A percentile compares a stretch with the other conserved stretches of the same genome.
Conservation (phyloP, 2,113 vertebrate species). For the Athene noctua region DNA sequence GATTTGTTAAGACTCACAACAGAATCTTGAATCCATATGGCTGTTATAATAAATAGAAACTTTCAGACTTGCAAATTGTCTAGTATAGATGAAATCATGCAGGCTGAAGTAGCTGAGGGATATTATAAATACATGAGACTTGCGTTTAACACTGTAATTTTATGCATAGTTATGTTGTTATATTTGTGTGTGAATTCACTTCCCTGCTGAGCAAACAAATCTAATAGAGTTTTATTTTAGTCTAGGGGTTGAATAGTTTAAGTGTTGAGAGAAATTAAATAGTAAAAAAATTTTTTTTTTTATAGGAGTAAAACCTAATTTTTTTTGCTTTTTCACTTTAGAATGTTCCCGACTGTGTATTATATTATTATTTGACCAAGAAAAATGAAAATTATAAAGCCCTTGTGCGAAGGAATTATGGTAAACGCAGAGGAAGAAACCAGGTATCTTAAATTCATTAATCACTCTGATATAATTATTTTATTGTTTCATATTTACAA, state of each 20-base stretch:
- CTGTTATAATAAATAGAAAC: not conserved
- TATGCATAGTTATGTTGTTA: not conserved
- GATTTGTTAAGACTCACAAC: not conserved
- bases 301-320: not conserved
- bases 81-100: not conserved
- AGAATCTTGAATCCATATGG: not conserved
- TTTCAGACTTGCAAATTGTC: not conserved
- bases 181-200: not conserved
- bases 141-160: not conserved
- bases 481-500: not conserved
- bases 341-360: conserved; percentile 95
- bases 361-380: conserved; percentile 99
- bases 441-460: conserved; percentile 77
- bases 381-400: conserved; percentile 99
- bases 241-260: not conserved
- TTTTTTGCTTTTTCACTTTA: conserved; percentile 59
- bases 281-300: not conserved
- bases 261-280: not conserved
- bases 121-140: not conserved
- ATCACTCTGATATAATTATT: not conserved
- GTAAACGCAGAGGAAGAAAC: conserved; percentile 91
- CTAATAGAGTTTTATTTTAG: not conserved
- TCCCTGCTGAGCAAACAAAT: not conserved
- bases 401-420: conserved; percentile 93
- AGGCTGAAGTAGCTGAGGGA: not conserved